A percentile compares a stretch with the other conserved stretches of the same genome.
Evolutionary conservation across 2,888 invertebrate genomes (phyloP).

Genomic region (Mythimna lalbum): DNA sequence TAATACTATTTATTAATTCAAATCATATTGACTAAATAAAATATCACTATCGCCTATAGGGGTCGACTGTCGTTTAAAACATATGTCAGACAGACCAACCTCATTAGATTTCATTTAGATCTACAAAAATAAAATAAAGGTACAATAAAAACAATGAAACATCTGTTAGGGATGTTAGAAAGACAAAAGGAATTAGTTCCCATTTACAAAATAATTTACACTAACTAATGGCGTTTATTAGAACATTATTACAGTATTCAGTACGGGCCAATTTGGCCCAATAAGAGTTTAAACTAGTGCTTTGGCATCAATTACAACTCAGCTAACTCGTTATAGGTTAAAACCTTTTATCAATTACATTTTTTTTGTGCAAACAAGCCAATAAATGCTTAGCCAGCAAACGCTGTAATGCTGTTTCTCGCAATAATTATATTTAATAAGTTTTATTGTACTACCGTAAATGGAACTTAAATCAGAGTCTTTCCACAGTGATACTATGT

Average conservation of each 20-base stretch:
- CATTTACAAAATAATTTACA: constrained; percentile 52
- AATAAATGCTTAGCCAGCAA: constrained; percentile 21
- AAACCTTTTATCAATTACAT: constrained; percentile 8
- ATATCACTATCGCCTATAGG: constrained; percentile 58
- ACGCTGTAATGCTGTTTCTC: constrained; percentile 2
- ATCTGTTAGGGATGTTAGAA: constrained; percentile 47
- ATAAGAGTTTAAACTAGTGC: constrained; percentile 39
- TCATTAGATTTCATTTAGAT: constrained; percentile 59
- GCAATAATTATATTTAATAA: constrained; percentile 17
- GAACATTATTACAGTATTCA: constrained; percentile 31
- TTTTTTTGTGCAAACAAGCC: constrained; percentile 17
- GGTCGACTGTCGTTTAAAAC: constrained; percentile 78
- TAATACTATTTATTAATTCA: constrained; percentile 61
- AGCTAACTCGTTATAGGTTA: constrained; percentile 16
- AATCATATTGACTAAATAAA: constrained; percentile 60
- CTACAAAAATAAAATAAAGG: constrained; percentile 61
- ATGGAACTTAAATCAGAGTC: constrained; percentile 59
- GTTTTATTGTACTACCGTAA: constrained; percentile 32
- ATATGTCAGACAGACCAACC: constrained; percentile 78
- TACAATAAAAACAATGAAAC: constrained; percentile 56
- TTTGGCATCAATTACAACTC: constrained; percentile 49
- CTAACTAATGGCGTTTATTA: constrained; percentile 37
- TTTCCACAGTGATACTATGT: constrained; percentile 62
- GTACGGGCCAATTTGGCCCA: constrained; percentile 32
- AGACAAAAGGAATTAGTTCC: constrained; percentile 54